These are phyloP conservation scores for Pygocentrus nattereri DNA, from an alignment of 2,797 vertebrate species.

Conservation along the genomic window DNA sequence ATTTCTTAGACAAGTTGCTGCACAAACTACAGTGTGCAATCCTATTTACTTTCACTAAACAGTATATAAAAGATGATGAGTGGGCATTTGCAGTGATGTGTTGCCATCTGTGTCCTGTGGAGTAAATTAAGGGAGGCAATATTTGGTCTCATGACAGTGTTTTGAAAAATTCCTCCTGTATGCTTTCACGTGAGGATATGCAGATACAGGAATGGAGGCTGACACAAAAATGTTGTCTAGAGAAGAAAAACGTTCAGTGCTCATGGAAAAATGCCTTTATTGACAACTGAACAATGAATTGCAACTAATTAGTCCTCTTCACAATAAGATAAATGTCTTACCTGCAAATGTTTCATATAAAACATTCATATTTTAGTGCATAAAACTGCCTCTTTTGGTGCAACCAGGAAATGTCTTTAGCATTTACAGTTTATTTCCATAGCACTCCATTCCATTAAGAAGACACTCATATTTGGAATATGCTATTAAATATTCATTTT, in stretches of 20 bases:
- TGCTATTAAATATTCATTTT: too few relatives aligned
- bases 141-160: slow-evolving; percentile 14
- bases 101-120: slow-evolving; percentile 21
- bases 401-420: neutral
- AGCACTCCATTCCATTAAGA: neutral
- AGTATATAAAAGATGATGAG: slow-evolving; percentile 4
- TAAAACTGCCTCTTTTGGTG: neutral
- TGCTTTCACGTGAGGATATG: neutral
- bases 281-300: slow-evolving; percentile 22
- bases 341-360: neutral
- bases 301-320: slow-evolving; percentile 8
- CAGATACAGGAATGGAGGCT: neutral
- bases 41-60: neutral
- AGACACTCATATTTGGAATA: neutral
- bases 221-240: neutral
- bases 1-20: neutral
- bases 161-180: neutral
- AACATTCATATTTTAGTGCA: neutral
- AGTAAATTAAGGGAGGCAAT: slow-evolving; percentile 29
- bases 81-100: slow-evolving; percentile 16
- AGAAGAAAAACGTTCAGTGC: neutral
- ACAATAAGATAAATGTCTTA: neutral
- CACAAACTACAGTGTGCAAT: neutral
- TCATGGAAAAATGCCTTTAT: slow-evolving; percentile 14
- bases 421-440: neutral